Evolutionary conservation across 2,888 invertebrate species (phyloP), one percentile per base, ranked within the genome.

Genomic region (Trissolcus japonicus): DNA sequence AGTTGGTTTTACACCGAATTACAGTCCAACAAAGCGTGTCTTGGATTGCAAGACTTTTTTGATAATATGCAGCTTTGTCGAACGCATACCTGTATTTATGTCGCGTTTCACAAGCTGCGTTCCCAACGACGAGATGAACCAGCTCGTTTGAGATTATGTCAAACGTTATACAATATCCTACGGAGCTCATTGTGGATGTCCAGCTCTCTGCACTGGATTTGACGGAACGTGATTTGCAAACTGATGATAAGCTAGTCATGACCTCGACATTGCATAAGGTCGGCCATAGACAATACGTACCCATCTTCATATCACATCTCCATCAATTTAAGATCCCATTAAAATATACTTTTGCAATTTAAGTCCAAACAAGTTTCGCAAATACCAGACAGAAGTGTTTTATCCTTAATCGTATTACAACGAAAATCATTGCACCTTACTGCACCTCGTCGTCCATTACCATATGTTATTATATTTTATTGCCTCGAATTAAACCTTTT

Each of bases 191-290:
- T 77, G 66, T 69, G 77, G 69, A 54, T 78, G 77, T 78, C 69
- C 73, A 73, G 55, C 65, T 54, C 35, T 35, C 57, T 78, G 77
- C 69, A 74, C 77, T 78, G 77, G 62, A 78, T 78, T 73, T 61
- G 73, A 69, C 74, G 65, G 74, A 78, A 72, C 76, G 78, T 73
- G 79, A 73, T 75, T 66, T 65, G 62, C 76, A 68, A 72, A 76
- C 68, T 62, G 76, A 74, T 76, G 79, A 78, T 77, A 77, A 77
- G 65, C 59, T 75, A 76, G 62, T 80, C 68, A 68, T 79, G 81
- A 77, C 81, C 81, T 81, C 80, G 80, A 80, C 79, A 79, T 81
- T 81, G 80, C 75, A 78, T 80, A 81, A 81, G 81, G 78, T 80
- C 79, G 78, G 46, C 78, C 73, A 73, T 54, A 69, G 76, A 61